Conservation (phyloP, 2,888 invertebrate species). For the Scaptomyza tumidula region DNA sequence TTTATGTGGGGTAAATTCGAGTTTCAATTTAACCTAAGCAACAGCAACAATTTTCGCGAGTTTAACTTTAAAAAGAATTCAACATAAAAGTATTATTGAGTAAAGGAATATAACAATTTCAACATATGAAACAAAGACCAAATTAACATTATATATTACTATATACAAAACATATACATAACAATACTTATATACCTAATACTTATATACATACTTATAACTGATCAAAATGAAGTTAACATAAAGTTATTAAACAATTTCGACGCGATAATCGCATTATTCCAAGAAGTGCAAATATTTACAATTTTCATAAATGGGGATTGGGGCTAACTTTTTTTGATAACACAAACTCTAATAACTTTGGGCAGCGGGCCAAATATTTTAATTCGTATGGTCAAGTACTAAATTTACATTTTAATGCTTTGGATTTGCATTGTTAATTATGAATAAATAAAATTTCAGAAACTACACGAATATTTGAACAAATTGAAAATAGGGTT, state of each 20-base stretch:
- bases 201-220: slow-evolving; percentile 33
- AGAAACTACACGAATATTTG: slow-evolving; percentile 1
- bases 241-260: slow-evolving; percentile 54
- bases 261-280: slow-evolving; percentile 28
- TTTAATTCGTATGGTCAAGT: slow-evolving; percentile 40
- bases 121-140: slow-evolving; percentile 67
- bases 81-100: slow-evolving; percentile 53
- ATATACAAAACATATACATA: slow-evolving; percentile 53
- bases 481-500: not conserved
- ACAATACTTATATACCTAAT: slow-evolving; percentile 35
- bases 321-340: slow-evolving; percentile 17
- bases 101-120: slow-evolving; percentile 42
- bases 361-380: slow-evolving; percentile 26
- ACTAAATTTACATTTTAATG: slow-evolving; percentile 69
- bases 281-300: slow-evolving; percentile 59
- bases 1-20: slow-evolving; percentile 72
- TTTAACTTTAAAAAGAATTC: slow-evolving; percentile 49
- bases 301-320: slow-evolving; percentile 44
- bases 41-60: slow-evolving; percentile 74
- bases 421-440: slow-evolving; percentile 76
- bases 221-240: slow-evolving; percentile 51
- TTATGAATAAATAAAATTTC: slow-evolving; percentile 61
- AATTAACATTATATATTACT: slow-evolving; percentile 56
- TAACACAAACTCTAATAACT: slow-evolving; percentile 24
- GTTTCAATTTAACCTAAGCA: slow-evolving; percentile 72